These are phyloP conservation scores for Huso huso DNA, from an alignment of 2,797 vertebrate genomes.

Conservation along the genomic window DNA sequence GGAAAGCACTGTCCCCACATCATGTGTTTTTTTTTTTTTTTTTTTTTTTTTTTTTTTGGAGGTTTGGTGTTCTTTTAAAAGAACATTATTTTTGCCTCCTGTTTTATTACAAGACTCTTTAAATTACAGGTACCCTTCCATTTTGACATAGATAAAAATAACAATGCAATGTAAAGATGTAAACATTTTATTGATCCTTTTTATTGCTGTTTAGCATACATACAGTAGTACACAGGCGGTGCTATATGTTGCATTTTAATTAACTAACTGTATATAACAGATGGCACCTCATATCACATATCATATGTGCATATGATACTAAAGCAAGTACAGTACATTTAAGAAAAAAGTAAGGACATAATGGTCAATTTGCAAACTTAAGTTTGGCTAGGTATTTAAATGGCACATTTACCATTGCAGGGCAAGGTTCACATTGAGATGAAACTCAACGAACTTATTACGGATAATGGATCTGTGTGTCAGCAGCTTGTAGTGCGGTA, in stretches of 20 bases:
- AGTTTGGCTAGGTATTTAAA: not conserved
- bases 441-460: constrained; percentile 91
- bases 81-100: constrained; percentile 21
- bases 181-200: too few species aligned
- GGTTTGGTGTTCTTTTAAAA: not conserved
- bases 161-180: constrained; percentile 17
- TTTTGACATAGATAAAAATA: constrained; percentile 17
- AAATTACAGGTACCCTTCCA: constrained; percentile 27
- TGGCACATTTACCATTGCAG: constrained; percentile 46
- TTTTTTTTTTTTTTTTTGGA: not conserved
- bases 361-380: too few species aligned
- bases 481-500: constrained; percentile 90
- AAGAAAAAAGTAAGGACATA: too few species aligned
- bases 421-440: constrained; percentile 97
- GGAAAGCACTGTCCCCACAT: not conserved
- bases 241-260: too few species aligned
- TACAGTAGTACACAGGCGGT: too few species aligned
- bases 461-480: constrained; percentile 83
- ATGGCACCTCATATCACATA: too few species aligned
- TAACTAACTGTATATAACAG: too few species aligned
- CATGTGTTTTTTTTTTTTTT: constrained; percentile 2
- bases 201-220: too few species aligned
- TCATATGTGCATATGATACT: too few species aligned
- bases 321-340: too few species aligned
- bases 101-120: not conserved